These are phyloP conservation scores for Drosophila ogumai DNA, from an alignment of 1,140 invertebrate genomes.

Conservation along the genomic window DNA sequence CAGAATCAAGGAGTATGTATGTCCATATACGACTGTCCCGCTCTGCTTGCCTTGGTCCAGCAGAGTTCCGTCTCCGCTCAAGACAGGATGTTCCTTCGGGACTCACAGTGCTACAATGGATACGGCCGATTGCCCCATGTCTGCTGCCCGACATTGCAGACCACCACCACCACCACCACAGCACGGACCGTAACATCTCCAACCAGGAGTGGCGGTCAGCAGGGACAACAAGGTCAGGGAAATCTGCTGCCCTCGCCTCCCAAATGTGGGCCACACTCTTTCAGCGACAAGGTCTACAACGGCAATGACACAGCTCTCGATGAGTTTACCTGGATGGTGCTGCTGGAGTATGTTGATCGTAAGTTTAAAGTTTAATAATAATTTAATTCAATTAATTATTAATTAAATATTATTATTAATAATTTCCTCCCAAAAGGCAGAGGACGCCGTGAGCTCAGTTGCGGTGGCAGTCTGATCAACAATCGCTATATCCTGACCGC, in stretches of 20 bases:
- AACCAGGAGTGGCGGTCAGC: conserved; percentile 7
- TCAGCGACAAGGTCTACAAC: conserved; percentile 72
- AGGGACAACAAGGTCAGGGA: conserved; percentile 18
- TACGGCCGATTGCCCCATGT: conserved; percentile 61
- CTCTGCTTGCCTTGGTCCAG: conserved; percentile 51
- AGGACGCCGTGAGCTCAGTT: conserved; percentile 84
- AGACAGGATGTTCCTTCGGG: conserved; percentile 55
- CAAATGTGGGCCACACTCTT: conserved; percentile 61
- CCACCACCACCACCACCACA: conserved; percentile 26
- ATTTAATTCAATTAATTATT: background rate
- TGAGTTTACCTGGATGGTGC: conserved; percentile 88
- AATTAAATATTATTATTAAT: background rate
- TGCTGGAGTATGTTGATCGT: conserved; percentile 86
- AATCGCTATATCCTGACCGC: conserved; percentile 89
- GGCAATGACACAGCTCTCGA: conserved; percentile 85
- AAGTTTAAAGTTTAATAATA: conserved; percentile 30
- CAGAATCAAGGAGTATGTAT: conserved; percentile 58
- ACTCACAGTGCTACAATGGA: conserved; percentile 68
- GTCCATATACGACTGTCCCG: conserved; percentile 75
- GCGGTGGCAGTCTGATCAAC: conserved; percentile 87
- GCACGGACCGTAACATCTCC: conserved; percentile 10
- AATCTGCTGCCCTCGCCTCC: conserved; percentile 62
- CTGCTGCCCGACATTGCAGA: conserved; percentile 54
- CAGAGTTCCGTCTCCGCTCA: conserved; percentile 6
- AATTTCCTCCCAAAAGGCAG: conserved; percentile 21